Conservation (phyloP, 2,113 vertebrate species). For the Procavia capensis region DNA sequence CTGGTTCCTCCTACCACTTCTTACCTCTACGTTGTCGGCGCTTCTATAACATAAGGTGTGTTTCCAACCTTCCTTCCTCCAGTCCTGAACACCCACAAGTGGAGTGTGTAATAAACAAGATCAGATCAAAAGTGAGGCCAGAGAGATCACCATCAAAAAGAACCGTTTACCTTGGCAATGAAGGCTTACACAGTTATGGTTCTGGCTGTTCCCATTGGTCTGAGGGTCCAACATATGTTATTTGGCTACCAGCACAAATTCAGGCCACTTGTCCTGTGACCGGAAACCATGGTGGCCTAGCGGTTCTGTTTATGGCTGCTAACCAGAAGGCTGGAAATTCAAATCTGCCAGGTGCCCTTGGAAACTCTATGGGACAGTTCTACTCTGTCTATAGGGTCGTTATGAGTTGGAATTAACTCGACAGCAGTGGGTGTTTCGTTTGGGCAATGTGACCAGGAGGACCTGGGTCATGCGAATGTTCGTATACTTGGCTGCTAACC, state of each 20-base stretch:
- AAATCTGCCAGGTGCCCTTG: too few species aligned
- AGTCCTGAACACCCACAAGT: fast-evolving
- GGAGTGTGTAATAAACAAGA: fast-evolving
- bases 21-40: background rate
- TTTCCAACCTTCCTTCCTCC: background rate
- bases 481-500: background rate
- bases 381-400: too few species aligned
- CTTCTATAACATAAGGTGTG: fast-evolving
- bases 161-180: background rate
- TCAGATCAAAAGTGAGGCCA: background rate
- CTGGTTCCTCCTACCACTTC: background rate
- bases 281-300: background rate
- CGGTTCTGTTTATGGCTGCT: too few species aligned
- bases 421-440: too few species aligned
- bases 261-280: fast-evolving
- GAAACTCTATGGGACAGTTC: too few species aligned
- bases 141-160: fast-evolving
- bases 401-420: too few species aligned
- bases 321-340: too few species aligned
- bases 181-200: fast-evolving
- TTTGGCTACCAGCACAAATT: background rate
- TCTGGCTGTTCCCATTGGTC: background rate
- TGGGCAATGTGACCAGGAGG: too few species aligned
- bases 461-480: too few species aligned
- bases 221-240: fast-evolving